Evolutionary conservation across 1,140 invertebrate genomes (phyloP), one percentile per base, ranked within the genome.

Genomic region (Stenopsyche tienmushanensis): DNA sequence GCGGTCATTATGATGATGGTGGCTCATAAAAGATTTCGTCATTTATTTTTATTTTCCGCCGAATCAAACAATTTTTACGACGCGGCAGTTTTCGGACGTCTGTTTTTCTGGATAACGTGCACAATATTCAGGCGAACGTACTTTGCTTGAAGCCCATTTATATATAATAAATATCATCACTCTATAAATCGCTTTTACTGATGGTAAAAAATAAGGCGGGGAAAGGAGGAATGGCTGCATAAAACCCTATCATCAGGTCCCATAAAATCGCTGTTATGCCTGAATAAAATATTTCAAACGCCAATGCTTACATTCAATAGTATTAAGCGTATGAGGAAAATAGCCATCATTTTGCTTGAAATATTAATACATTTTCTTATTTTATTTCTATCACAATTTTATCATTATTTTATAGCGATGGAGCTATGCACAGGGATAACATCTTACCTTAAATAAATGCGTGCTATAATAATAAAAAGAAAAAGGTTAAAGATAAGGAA

Each of bases 11-110:
- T 58, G 55, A 58, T 58, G 55, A 57, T 41, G 53, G 20, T n/a
- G 18, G 34, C 10, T 13, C 17, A 55, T 24, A 20, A 58, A 58
- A 44, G 10, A n/a, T 17, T 18, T 58, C 39, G 55, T 20, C 41
- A n/a, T 44, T 58, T 20, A 44, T 58, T 58, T 58, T 58, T 45
- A 58, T 58, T 58, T 58, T 58, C 55, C 39, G 34, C 55, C 13
- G 55, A 45, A 44, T 58, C 39, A 41, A 58, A 58, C 18, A 15
- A 10, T 42, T 23, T 58, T 58, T 58, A 42, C 39, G 34, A 42
- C 34, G 17, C 25, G 23, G 25, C 24, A 54, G 18, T 44, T 24
- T 58, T 58, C 55, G 55, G 55, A 58, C 55, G 21, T 58, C 55
- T 44, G 55, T 58, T 58, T 58, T 58, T 58, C 41, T 5, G 44